Evolutionary conservation across 2,888 invertebrate genomes (phyloP), one percentile per base, ranked within the genome.

Genomic region (Salticus scenicus): DNA sequence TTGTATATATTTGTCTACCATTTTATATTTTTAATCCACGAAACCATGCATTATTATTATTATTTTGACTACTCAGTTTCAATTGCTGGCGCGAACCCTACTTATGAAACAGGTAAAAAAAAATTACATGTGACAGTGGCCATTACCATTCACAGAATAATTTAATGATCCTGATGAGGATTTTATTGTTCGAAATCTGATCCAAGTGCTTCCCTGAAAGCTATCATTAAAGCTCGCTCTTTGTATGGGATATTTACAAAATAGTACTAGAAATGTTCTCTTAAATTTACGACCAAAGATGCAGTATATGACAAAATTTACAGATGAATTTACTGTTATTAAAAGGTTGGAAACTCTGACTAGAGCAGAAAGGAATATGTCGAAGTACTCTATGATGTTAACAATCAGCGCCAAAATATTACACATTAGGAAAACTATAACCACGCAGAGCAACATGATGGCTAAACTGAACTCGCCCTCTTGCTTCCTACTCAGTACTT

Each of bases 281-380:
- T 97, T 96, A 92, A 98, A 98, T 91, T 98, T 98, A 91, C 98
- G 97, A 0, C 98, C 98, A 91, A 98, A 98, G 88, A 98, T 98
- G 88, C 98, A 98, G 92, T 99, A 99, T 89, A 99, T 97, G 88
- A 98, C 94, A 91, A 99, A 98, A 92, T 99, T 99, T 88, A 98
- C 96, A 90, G 98, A 97, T 90, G 98, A 98, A 92, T 99, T 99
- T 91, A 98, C 95, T 88, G 97, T 98, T 79, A 99, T 98, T 88
- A 98, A 93, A 80, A 98, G 94, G 92, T 99, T 98, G 90, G 96
- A 96, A 24, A 90, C 89, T 8, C 87, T 88, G 47, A 94, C 93
- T 90, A 95, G 95, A 78, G 96, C 94, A 89, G 96, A 92, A 90
- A 94, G 94, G 12, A 73, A 76, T 1, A 82, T 33, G 20, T 88